These are phyloP conservation scores for Triplophysa dalaica DNA, from an alignment of 2,113 vertebrate genomes.

Conservation along the genomic window DNA sequence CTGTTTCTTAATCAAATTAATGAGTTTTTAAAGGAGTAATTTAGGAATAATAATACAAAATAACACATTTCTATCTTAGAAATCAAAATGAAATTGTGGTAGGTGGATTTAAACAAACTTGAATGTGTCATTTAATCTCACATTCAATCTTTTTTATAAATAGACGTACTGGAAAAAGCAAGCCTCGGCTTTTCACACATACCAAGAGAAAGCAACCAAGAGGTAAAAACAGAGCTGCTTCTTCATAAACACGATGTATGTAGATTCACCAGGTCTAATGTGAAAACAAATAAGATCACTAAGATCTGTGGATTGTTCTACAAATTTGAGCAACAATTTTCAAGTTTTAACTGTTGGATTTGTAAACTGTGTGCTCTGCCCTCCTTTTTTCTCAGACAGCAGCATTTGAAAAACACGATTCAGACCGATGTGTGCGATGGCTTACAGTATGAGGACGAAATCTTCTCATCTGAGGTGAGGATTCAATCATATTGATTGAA, in stretches of 20 bases:
- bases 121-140: background rate
- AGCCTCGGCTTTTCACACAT: slow-evolving; percentile 59
- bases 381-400: slow-evolving; percentile 57
- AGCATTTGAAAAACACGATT: slow-evolving; percentile 61
- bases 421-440: slow-evolving; percentile 57
- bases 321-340: too few relatives aligned
- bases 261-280: background rate
- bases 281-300: background rate
- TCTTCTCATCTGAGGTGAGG: slow-evolving; percentile 74
- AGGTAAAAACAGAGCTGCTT: slow-evolving; percentile 61
- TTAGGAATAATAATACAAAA: too few relatives aligned
- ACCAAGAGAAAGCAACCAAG: slow-evolving; percentile 61
- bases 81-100: too few relatives aligned
- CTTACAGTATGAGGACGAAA: slow-evolving; percentile 66
- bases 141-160: slow-evolving; percentile 9
- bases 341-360: too few relatives aligned
- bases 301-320: background rate
- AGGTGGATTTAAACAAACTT: too few relatives aligned
- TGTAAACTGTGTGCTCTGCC: background rate
- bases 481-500: background rate
- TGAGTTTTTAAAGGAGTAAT: too few relatives aligned
- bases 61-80: too few relatives aligned
- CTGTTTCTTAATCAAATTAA: too few relatives aligned
- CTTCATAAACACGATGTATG: background rate
- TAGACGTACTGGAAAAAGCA: slow-evolving; percentile 73